phyloP scores from a whole-genome alignment of 2,888 invertebrate species.

The Nomada ruficornis region DNA sequence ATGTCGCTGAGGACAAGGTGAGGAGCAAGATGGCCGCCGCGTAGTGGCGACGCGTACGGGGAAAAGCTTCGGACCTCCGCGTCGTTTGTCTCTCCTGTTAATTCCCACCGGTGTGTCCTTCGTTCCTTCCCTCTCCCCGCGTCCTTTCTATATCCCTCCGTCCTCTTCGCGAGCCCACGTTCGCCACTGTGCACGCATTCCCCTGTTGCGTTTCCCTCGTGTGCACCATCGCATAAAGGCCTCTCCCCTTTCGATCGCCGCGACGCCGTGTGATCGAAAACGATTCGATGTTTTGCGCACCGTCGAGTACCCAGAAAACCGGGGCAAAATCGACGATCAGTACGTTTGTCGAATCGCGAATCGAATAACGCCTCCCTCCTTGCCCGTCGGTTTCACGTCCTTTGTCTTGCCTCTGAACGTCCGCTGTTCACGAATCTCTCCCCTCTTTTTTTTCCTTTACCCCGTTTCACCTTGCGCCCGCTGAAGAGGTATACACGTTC shows the following conservation, averaged over 20 bases:
- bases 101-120: conserved; percentile 75
- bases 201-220: conserved; percentile 33
- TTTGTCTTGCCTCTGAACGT: conserved; percentile 12
- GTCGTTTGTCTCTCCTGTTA: conserved; percentile 73
- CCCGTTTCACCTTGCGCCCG: not conserved
- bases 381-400: conserved; percentile 30
- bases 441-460: too few relatives aligned
- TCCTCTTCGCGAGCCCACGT: conserved; percentile 43
- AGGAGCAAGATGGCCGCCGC: conserved; percentile 78
- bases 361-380: conserved; percentile 44
- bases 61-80: conserved; percentile 75
- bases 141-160: not conserved
- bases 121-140: conserved; percentile 39
- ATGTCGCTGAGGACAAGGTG: conserved; percentile 44
- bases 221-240: conserved; percentile 59
- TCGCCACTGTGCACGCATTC: conserved; percentile 36
- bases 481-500: not conserved
- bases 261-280: conserved; percentile 70
- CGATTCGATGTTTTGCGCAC: conserved; percentile 69
- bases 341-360: conserved; percentile 77
- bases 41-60: conserved; percentile 67
- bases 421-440: not conserved
- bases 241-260: conserved; percentile 63
- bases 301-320: conserved; percentile 73
- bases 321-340: conserved; percentile 73